Evolutionary conservation across 2,797 vertebrate species (phyloP).

Genomic region (Oreochromis grahami): DNA sequence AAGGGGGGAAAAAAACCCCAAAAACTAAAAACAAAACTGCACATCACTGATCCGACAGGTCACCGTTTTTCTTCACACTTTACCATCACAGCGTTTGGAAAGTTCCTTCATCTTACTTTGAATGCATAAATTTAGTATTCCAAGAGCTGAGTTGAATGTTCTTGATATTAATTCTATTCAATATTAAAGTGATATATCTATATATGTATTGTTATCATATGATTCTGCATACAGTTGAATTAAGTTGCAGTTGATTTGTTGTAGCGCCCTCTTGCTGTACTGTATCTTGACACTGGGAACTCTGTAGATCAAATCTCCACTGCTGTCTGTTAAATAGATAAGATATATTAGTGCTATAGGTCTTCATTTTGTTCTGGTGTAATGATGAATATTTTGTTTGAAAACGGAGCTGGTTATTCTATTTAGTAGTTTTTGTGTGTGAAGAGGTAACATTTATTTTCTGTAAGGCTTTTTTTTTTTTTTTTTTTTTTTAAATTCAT

Average conservation of each 20-base stretch:
- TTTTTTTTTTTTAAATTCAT: neutral
- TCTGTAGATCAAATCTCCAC: constrained; percentile 63
- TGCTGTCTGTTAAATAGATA: constrained; percentile 66
- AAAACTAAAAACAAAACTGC: neutral
- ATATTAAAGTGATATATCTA: constrained; percentile 58
- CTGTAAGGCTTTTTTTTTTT: neutral
- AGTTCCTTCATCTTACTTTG: constrained; percentile 51
- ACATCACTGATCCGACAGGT: constrained; percentile 36
- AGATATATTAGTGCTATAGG: constrained; percentile 41
- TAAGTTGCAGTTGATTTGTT: constrained; percentile 61
- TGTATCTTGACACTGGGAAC: constrained; percentile 74
- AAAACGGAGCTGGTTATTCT: constrained; percentile 41
- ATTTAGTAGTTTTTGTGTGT: constrained; percentile 44
- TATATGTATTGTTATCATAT: constrained; percentile 51
- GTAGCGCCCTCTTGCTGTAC: constrained; percentile 71
- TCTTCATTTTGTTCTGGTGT: constrained; percentile 60
- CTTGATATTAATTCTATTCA: constrained; percentile 64
- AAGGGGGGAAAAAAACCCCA: neutral
- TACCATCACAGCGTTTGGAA: constrained; percentile 19
- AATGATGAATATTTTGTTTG: constrained; percentile 48
- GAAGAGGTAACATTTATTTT: constrained; percentile 43
- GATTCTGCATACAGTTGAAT: constrained; percentile 54
- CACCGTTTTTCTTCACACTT: constrained; percentile 38
- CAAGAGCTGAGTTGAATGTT: constrained; percentile 62
- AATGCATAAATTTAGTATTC: constrained; percentile 58